Evolutionary conservation across 1,140 invertebrate genomes (phyloP), one percentile per base, ranked within the genome.

Genomic region (Dufourea novaeangliae): DNA sequence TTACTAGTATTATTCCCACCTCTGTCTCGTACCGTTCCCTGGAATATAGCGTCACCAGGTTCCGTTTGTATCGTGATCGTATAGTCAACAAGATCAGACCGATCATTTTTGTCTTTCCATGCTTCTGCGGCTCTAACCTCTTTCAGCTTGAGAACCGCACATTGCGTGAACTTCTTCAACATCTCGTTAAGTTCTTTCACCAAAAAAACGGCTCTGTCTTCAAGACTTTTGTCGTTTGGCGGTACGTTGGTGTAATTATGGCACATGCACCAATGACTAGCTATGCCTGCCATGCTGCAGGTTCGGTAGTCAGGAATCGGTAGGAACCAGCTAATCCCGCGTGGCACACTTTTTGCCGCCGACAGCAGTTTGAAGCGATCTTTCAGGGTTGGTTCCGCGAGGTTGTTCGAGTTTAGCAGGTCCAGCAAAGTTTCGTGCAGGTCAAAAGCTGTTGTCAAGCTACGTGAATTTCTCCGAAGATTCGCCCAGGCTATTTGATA

Each of bases 221-320:
- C 80, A 0, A 94, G 93, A 8, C 92, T 84, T 0, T 84, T 87
- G 83, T 94, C 92, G 14, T 94, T 92, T 0, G 90, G 89, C 0
- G 92, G 84, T 14, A 95, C 84, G 77, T 94, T 94, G 54, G 89
- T 88, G 12, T 93, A 94, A 69, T 93, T 93, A 77, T 96, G 94
- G 85, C 97, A 98, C 20, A 96, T 96, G 87, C 97, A 98, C 95
- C 96, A 98, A 84, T 97, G 96, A 39, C 95, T 94, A 0, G 95
- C 94, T 50, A 98, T 97, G 0, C 93, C 94, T 0, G 97, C 97
- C 62, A 93, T 91, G 34, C 93, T 89, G 89, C 97, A 98, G 0
- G 95, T 97, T 12, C 97, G 92, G 52, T 94, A 93, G n/a, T 90
- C 89, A 0, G 96, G 94, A 52, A 98, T 94, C 0, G 95, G 93